These are phyloP conservation scores for Panulirus ornatus DNA, from an alignment of 1,140 invertebrate species.

Conservation along the genomic window DNA sequence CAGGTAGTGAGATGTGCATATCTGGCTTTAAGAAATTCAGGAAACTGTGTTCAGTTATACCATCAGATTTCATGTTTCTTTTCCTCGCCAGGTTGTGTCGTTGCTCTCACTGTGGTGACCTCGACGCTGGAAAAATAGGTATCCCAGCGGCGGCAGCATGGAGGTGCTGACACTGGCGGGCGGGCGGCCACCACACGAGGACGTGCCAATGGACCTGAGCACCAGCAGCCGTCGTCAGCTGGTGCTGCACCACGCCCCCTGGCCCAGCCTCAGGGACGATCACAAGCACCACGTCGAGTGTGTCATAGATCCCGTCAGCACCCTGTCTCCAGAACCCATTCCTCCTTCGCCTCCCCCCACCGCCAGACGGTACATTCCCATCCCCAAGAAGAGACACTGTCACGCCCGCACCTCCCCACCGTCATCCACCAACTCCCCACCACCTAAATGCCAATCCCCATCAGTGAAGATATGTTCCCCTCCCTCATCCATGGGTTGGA, in stretches of 20 bases:
- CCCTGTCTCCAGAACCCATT: neutral
- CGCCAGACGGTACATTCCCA: conserved; percentile 30
- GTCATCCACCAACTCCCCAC: neutral
- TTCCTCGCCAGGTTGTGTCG: conserved; percentile 18
- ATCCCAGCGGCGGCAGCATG: conserved; percentile 42
- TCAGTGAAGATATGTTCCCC: neutral
- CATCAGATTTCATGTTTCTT: conserved; percentile 13
- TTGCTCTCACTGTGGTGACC: neutral
- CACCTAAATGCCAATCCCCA: neutral
- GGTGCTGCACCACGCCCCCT: neutral
- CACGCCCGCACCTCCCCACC: neutral
- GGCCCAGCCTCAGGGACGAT: neutral
- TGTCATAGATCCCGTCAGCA: neutral
- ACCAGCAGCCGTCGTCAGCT: conserved; percentile 9
- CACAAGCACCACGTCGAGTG: neutral
- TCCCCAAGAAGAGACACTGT: conserved; percentile 46
- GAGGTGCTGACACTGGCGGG: conserved; percentile 44
- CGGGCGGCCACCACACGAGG: conserved; percentile 40
- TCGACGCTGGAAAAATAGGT: conserved; percentile 20
- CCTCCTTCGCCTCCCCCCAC: neutral
- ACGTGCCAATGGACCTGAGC: conserved; percentile 56
- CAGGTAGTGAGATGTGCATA: no score
- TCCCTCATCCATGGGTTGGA: neutral
- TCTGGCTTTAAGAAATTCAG: no score
- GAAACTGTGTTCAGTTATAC: conserved; percentile 3